A percentile compares a stretch with the other conserved stretches of the same genome.
Conservation (phyloP, 2,888 invertebrate genomes). For the Trichogramma dendrolimi region DNA sequence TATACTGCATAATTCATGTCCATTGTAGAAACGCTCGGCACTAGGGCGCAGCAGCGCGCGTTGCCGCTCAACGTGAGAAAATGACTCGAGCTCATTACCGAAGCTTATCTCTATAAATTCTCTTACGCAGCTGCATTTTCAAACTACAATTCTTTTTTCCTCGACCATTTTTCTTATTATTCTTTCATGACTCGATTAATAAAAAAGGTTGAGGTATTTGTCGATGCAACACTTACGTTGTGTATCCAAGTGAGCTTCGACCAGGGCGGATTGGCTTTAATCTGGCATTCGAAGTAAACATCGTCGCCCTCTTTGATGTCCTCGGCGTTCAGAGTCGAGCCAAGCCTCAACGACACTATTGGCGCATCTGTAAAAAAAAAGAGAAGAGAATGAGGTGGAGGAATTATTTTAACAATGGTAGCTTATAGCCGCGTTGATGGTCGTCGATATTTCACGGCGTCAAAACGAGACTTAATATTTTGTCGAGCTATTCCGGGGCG, state of each 20-base stretch:
- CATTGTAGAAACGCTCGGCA: no score
- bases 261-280: conserved; percentile 81
- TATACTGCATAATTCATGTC: no score
- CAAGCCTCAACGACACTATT: conserved; percentile 74
- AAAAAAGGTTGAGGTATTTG: not conserved
- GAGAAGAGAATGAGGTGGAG: not conserved
- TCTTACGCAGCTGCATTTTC: no score
- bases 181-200: not conserved
- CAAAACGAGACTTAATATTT: no score
- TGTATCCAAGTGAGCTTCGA: conserved; percentile 82
- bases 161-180: not conserved
- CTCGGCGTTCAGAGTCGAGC: conserved; percentile 77
- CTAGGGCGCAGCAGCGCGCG: no score
- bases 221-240: conserved; percentile 64
- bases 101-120: no score
- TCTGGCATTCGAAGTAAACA: conserved; percentile 90
- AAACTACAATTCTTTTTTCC: no score
- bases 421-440: no score
- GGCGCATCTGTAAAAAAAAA: conserved; percentile 70
- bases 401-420: no score
- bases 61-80: no score
- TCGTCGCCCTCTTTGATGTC: conserved; percentile 91
- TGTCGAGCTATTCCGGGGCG: not conserved
- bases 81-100: no score
- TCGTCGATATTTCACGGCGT: no score